phyloP scores from a whole-genome alignment of 2,113 vertebrate species.

The Gopherus evgoodei region DNA sequence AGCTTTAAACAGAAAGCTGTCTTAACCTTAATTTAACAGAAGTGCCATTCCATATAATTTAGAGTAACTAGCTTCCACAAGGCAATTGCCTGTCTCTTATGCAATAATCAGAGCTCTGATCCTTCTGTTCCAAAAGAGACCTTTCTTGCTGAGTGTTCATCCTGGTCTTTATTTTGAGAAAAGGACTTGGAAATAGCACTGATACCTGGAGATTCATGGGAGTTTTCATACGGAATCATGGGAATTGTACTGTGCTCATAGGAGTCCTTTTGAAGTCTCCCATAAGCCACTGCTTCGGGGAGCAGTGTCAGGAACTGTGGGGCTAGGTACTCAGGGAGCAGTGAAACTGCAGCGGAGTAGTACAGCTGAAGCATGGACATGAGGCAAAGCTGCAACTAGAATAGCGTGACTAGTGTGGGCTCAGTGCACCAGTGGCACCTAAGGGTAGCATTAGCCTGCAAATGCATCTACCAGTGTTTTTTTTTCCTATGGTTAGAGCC shows the following conservation, averaged over 20 bases:
- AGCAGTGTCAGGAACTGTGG: neutral
- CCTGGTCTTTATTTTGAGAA: neutral
- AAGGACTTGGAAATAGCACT: neutral
- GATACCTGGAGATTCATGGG: neutral
- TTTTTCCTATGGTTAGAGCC: neutral
- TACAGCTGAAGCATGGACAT: neutral
- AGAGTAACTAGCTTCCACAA: neutral
- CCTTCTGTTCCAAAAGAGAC: neutral
- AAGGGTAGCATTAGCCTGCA: neutral
- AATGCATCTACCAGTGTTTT: neutral
- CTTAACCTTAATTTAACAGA: too few relatives aligned
- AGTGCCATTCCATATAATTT: neutral
- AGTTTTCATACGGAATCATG: neutral
- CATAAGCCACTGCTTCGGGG: neutral
- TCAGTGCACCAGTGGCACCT: neutral
- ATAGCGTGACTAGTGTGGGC: neutral
- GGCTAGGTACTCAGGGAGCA: neutral
- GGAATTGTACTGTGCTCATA: neutral
- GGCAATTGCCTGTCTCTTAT: neutral
- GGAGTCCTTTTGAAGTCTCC: slow-evolving; percentile 11
- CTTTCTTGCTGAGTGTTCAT: neutral
- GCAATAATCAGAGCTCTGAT: neutral
- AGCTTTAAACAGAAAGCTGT: neutral
- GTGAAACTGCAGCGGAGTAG: neutral
- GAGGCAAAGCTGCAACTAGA: neutral